Percentiles rank a stretch among this genome's conserved stretches.
Evolutionary conservation across 2,797 vertebrate genomes (phyloP).

Genomic region (Pseudomugil gertrudae): DNA sequence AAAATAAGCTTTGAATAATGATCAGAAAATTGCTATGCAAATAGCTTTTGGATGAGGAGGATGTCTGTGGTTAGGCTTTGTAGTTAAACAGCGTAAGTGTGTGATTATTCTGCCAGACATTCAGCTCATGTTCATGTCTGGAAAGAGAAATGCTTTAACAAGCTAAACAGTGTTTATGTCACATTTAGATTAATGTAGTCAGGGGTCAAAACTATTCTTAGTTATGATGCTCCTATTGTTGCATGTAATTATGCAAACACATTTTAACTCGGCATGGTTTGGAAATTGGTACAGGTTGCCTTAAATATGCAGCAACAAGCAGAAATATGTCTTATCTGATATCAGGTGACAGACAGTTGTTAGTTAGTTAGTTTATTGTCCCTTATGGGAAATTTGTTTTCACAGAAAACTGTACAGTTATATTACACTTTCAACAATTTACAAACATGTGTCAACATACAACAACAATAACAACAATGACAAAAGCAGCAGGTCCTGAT

Average conservation of each 20-base stretch:
- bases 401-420: no score
- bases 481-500: no score
- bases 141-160: slow-evolving; percentile 17
- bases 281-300: neutral
- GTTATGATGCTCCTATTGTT: slow-evolving; percentile 4
- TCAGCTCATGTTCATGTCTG: slow-evolving; percentile 14
- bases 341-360: neutral
- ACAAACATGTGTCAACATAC: no score
- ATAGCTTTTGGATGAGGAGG: slow-evolving; percentile 34
- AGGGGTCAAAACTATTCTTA: slow-evolving; percentile 5
- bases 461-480: no score
- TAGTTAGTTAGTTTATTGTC: no score
- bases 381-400: no score
- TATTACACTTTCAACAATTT: no score
- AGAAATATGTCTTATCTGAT: neutral
- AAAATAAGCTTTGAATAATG: neutral
- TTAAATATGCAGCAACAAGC: neutral
- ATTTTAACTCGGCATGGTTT: neutral
- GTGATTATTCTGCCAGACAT: slow-evolving; percentile 55
- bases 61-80: slow-evolving; percentile 38
- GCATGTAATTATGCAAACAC: slow-evolving; percentile 8
- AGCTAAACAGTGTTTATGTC: slow-evolving; percentile 14
- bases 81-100: slow-evolving; percentile 26
- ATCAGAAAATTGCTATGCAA: slow-evolving; percentile 21
- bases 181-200: slow-evolving; percentile 11